These are phyloP conservation scores for Paramormyrops hopkinsi DNA, from an alignment of 2,797 vertebrate genomes.

Conservation along the genomic window DNA sequence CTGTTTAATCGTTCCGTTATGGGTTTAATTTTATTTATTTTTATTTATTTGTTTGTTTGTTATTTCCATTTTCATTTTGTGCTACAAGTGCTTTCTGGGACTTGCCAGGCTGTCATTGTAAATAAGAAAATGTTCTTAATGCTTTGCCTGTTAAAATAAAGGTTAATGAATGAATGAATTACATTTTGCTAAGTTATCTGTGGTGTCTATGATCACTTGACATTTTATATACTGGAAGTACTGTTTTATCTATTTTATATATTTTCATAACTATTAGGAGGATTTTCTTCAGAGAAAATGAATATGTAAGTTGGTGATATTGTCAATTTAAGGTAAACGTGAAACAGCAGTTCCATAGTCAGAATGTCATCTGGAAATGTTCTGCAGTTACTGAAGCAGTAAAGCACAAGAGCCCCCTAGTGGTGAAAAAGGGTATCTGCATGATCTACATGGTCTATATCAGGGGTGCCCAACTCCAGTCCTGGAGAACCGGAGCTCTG, in stretches of 20 bases:
- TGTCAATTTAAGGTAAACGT: not conserved
- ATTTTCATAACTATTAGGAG: not conserved
- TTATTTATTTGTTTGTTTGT: not conserved
- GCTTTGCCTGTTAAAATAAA: not conserved
- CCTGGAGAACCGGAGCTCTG: too few species aligned
- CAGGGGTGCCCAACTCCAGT: too few species aligned
- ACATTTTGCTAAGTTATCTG: not conserved
- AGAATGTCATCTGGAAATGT: not conserved
- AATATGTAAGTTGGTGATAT: not conserved
- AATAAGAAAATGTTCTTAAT: not conserved
- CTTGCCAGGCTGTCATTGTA: not conserved
- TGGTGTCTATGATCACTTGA: not conserved
- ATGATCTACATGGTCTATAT: not conserved
- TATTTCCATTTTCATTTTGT: not conserved
- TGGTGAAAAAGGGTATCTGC: not conserved
- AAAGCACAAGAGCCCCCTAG: not conserved
- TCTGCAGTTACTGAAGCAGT: not conserved
- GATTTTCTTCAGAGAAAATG: not conserved
- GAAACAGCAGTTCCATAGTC: not conserved
- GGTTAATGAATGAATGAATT: not conserved
- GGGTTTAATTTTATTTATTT: not conserved
- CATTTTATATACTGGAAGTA: not conserved
- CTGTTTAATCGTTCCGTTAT: not conserved
- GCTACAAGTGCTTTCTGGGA: not conserved
- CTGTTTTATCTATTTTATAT: not conserved